Conservation (phyloP, 2,113 vertebrate genomes). For the Oophaga pumilio region DNA sequence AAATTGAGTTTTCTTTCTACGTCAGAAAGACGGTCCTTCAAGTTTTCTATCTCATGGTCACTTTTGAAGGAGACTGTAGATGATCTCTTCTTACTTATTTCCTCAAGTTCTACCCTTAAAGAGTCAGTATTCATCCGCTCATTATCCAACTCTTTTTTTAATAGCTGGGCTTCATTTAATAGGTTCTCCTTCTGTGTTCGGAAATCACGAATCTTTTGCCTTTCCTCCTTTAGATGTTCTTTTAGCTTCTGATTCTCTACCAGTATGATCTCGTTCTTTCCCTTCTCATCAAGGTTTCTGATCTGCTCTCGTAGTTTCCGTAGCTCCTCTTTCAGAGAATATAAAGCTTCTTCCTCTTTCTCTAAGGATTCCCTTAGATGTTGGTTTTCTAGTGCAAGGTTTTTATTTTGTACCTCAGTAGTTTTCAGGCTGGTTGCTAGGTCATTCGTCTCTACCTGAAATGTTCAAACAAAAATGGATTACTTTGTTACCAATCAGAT, state of each 20-base stretch:
- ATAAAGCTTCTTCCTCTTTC: slow-evolving; percentile 80
- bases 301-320: slow-evolving; percentile 80
- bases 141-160: slow-evolving; percentile 82
- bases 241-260: slow-evolving; percentile 85
- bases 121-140: slow-evolving; percentile 76
- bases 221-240: slow-evolving; percentile 83
- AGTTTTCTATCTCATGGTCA: slow-evolving; percentile 70
- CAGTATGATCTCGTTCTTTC: slow-evolving; percentile 74
- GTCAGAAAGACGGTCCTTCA: slow-evolving; percentile 78
- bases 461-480: slow-evolving; percentile 30
- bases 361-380: slow-evolving; percentile 80
- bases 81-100: slow-evolving; percentile 66
- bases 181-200: slow-evolving; percentile 79
- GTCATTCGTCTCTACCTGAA: slow-evolving; percentile 77
- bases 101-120: slow-evolving; percentile 77
- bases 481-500: not conserved
- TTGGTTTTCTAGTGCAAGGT: slow-evolving; percentile 80
- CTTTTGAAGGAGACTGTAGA: slow-evolving; percentile 55
- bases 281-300: slow-evolving; percentile 77
- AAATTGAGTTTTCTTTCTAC: slow-evolving; percentile 88
- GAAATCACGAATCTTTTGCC: slow-evolving; percentile 74
- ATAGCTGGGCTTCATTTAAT: slow-evolving; percentile 77
- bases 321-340: slow-evolving; percentile 82
- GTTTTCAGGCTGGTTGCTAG: slow-evolving; percentile 73
- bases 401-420: slow-evolving; percentile 73